Evolutionary conservation across 2,888 invertebrate species (phyloP), one percentile per base, ranked within the genome.

Genomic region (Macrosiphum euphorbiae): DNA sequence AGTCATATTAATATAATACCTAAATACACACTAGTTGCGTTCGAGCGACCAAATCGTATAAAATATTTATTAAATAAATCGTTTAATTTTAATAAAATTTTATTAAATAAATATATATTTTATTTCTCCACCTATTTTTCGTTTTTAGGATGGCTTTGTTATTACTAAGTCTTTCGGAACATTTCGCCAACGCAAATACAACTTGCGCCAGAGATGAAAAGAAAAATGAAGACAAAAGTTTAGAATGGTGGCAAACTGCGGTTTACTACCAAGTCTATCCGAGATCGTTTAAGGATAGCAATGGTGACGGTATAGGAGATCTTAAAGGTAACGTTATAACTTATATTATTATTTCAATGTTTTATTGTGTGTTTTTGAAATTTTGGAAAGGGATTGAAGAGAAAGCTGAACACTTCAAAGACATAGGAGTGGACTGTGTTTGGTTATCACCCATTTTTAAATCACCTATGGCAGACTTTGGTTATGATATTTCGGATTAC

Each of bases 241-340:
- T 94, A 58, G 97, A 98, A 95, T 99, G 99, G 99, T 98, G 98
- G 97, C 96, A 98, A 95, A 97, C 97, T 90, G 97, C 97, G 61
- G 96, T 97, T 16, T 97, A 98, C 92, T 99, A 99, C 96, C 98
- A 99, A 96, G 97, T 98, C 94, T 98, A 98, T 95, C 98, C 98
- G 0, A 96, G 98, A 94, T 98, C 98, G 0, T 99, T 98, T 96
- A 97, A 97, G 95, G 99, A 99, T 95, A 97, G 97, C 35, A 96
- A 98, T 95, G 97, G 97, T 0, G 98, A 98, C 96, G 99, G 98
- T n/a, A 96, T 97, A 41, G 99, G 99, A 0, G 99, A 99, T 96
- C 96, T 99, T 26, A 96, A 97, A 96, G 98, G 98, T 97, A 96
- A 35, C 58, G 78, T 78, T 35, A 35, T 35, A 35, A 35, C n/a